Conservation (phyloP, 1,140 invertebrate species). For the Campoletis sonorensis region DNA sequence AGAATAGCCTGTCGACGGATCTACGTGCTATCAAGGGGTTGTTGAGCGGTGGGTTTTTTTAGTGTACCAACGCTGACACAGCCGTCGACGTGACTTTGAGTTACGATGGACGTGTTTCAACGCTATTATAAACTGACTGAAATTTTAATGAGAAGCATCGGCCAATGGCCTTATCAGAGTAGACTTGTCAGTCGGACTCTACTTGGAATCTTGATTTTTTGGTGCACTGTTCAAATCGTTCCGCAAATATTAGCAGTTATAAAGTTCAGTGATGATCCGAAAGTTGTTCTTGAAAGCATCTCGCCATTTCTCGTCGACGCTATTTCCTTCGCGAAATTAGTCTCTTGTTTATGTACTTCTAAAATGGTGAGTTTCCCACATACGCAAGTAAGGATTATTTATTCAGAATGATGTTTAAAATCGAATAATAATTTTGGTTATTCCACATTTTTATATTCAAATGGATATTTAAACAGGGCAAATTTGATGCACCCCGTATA, state of each 20-base stretch:
- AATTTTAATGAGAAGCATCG: slow-evolving; percentile 12
- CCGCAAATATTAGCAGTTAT: neutral
- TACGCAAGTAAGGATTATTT: neutral
- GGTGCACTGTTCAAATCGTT: neutral
- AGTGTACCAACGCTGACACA: neutral
- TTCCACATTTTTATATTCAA: too few species aligned
- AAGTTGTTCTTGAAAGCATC: neutral
- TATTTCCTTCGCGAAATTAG: neutral
- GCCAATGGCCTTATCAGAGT: slow-evolving; percentile 24
- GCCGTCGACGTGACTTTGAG: neutral
- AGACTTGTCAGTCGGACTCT: neutral
- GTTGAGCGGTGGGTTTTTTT: neutral
- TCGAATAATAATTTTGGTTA: too few species aligned
- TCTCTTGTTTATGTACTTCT: neutral
- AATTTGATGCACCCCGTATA: too few species aligned
- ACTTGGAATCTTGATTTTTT: neutral
- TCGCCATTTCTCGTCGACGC: neutral
- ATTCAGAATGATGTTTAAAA: too few species aligned
- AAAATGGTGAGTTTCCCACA: slow-evolving; percentile 9
- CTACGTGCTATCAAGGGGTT: neutral
- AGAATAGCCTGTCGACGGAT: neutral
- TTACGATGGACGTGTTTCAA: slow-evolving; percentile 4
- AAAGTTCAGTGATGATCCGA: neutral
- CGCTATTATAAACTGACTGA: slow-evolving; percentile 1
- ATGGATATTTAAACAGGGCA: too few species aligned